phyloP scores from a whole-genome alignment of 2,888 invertebrate genomes.

The Dolichopus griseipennis region DNA sequence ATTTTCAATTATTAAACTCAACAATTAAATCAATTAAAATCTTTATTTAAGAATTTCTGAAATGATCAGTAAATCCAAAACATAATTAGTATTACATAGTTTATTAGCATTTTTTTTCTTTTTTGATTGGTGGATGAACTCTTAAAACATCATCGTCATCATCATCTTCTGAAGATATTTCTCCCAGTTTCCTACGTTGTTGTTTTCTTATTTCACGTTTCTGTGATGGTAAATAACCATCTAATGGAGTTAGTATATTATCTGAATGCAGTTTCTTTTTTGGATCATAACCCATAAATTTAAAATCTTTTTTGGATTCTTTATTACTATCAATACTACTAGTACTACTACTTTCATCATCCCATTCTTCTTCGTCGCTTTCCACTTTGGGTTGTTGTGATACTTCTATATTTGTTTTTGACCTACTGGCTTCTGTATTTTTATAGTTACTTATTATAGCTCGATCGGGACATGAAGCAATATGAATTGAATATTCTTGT shows the following conservation, averaged over 20 bases:
- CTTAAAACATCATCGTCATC: no score
- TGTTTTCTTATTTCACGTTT: background rate
- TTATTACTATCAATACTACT: no score
- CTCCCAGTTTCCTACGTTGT: background rate
- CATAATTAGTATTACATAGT: no score
- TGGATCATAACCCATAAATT: background rate
- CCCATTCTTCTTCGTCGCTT: background rate
- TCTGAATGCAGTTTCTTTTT: background rate
- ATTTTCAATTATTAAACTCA: no score
- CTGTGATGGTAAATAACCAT: background rate
- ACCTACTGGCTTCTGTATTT: background rate
- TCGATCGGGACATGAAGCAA: conserved; percentile 10
- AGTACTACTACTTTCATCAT: background rate
- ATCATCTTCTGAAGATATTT: no score
- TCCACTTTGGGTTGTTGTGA: background rate
- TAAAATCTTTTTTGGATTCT: background rate
- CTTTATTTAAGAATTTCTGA: no score
- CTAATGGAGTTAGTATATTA: background rate
- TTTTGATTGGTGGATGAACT: no score
- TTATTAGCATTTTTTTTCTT: no score
- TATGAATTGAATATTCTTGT: conserved; percentile 38
- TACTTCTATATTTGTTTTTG: background rate
- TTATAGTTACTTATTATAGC: background rate
- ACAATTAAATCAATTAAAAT: no score
- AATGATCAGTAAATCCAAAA: no score